These are phyloP conservation scores for Bugula neritina DNA, from an alignment of 2,888 invertebrate genomes.

Conservation along the genomic window DNA sequence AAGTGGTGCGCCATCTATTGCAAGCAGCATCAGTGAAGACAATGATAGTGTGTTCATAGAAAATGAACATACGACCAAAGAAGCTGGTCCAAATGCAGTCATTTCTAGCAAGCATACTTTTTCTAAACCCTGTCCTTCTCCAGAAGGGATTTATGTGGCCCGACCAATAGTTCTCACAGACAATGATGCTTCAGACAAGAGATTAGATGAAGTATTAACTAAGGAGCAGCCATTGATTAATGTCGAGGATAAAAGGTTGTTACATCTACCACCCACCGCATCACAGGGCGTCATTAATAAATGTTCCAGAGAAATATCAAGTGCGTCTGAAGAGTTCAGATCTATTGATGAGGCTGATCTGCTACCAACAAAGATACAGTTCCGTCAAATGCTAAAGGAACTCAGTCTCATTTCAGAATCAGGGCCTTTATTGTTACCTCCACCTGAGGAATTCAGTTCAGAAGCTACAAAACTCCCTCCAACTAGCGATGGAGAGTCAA, in stretches of 20 bases:
- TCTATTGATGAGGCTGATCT: too few species aligned
- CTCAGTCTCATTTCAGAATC: neutral
- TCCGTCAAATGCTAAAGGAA: neutral
- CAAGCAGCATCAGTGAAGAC: conserved; percentile 10
- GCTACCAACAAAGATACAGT: too few species aligned
- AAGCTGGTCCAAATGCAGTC: neutral
- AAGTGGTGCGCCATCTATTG: neutral
- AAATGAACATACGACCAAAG: neutral
- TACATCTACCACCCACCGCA: too few species aligned
- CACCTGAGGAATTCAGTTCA: neutral
- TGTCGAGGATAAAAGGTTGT: too few species aligned
- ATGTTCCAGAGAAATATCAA: too few species aligned
- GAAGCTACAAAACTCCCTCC: too few species aligned
- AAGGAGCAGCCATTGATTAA: too few species aligned
- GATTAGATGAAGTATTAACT: too few species aligned
- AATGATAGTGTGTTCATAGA: conserved; percentile 12
- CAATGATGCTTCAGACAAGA: neutral
- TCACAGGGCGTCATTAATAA: too few species aligned
- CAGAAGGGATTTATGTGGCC: neutral
- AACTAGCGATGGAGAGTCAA: too few species aligned
- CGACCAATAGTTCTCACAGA: neutral
- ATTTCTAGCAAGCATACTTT: neutral
- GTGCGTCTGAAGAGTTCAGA: too few species aligned
- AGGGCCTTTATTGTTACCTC: neutral
- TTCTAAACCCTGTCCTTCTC: neutral